phyloP scores from a whole-genome alignment of 2,113 vertebrate species.

The Pangasianodon gigas region DNA sequence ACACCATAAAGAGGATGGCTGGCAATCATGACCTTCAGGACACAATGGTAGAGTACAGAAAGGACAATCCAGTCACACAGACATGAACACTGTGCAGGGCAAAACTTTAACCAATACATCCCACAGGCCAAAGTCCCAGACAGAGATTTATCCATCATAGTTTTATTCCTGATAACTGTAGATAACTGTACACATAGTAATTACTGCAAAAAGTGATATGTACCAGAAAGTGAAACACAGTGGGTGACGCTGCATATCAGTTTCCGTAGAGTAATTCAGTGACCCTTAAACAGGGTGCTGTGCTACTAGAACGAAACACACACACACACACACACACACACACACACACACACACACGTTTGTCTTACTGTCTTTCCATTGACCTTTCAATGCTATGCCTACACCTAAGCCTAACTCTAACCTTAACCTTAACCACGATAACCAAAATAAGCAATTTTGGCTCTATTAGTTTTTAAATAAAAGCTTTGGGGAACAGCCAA shows the following conservation, averaged over 20 bases:
- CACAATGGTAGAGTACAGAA: background rate
- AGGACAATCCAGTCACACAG: constrained; percentile 1
- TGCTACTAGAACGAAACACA: background rate
- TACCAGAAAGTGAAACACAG: background rate
- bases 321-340: background rate
- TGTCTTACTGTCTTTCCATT: background rate
- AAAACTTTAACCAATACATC: background rate
- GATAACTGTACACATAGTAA: background rate
- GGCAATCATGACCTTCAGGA: constrained; percentile 20
- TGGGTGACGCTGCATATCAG: background rate
- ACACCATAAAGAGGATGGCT: background rate
- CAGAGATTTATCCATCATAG: background rate
- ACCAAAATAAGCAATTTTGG: background rate
- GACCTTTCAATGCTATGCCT: background rate
- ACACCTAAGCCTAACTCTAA: background rate
- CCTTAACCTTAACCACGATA: background rate
- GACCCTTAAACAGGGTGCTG: background rate
- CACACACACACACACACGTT: background rate
- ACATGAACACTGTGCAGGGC: background rate
- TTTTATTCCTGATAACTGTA: background rate
- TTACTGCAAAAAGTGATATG: background rate
- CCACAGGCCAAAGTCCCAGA: background rate
- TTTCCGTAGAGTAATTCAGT: background rate
- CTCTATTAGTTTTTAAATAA: background rate
- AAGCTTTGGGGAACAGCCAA: background rate